Evolutionary conservation across 2,113 vertebrate species (phyloP).

Genomic region (Gila orcuttii): DNA sequence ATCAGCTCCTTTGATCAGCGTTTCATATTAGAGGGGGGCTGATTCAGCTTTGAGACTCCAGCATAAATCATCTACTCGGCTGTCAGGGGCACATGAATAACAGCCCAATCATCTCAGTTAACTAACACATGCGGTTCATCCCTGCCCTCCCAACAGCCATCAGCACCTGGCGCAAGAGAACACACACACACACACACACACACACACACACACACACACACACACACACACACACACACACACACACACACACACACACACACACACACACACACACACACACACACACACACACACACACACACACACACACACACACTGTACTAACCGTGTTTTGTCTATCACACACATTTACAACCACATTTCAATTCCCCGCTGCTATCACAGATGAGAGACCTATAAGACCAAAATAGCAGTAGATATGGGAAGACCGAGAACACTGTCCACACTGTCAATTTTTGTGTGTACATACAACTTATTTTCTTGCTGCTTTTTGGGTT

Average conservation of each 20-base stretch:
- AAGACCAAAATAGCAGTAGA: conserved; percentile 72
- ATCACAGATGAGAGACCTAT: conserved; percentile 61
- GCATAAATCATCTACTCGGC: conserved; percentile 69
- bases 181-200: conserved; percentile 26
- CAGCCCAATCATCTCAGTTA: conserved; percentile 78
- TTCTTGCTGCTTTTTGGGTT: too few species aligned
- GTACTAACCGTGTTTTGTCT: conserved; percentile 28
- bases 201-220: conserved; percentile 26
- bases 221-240: conserved; percentile 26
- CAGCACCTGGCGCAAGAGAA: conserved; percentile 64
- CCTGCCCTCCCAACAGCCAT: conserved; percentile 70
- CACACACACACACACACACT: conserved; percentile 15
- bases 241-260: conserved; percentile 24
- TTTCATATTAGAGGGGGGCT: conserved; percentile 6
- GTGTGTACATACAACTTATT: background rate
- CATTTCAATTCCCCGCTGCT: conserved; percentile 24
- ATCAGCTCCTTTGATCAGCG: conserved; percentile 43
- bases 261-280: conserved; percentile 20
- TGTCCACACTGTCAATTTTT: background rate
- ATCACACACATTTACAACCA: conserved; percentile 30
- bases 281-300: conserved; percentile 29
- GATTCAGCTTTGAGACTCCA: conserved; percentile 60
- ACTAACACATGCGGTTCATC: conserved; percentile 75
- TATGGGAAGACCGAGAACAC: conserved; percentile 70
- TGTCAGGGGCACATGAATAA: conserved; percentile 72